Evolutionary conservation across 30 jellyfish, hydroid and myxozoan genomes (phyloP).

Genomic region (Chironex yamaguchii): DNA sequence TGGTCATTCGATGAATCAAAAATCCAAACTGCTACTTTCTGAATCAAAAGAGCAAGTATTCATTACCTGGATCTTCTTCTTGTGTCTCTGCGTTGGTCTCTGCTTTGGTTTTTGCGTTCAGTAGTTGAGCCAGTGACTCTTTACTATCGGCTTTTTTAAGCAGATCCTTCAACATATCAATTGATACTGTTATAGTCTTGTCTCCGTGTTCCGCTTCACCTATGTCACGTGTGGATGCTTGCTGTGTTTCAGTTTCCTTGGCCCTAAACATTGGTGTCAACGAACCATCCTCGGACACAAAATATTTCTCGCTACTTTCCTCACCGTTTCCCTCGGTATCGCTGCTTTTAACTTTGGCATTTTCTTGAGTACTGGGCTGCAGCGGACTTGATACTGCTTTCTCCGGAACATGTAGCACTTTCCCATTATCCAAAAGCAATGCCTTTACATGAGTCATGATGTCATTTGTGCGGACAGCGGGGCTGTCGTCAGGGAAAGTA

Average conservation of each 20-base stretch:
- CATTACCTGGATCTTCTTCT: conserved; percentile 95
- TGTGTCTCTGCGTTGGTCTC: conserved; percentile 69
- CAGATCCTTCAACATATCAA: conserved; percentile 87
- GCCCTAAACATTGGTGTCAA: conserved; percentile 18
- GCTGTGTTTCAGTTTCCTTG: conserved; percentile 50
- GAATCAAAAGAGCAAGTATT: background rate
- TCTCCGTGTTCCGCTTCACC: conserved; percentile 51
- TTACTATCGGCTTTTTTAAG: conserved; percentile 82
- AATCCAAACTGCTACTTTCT: background rate
- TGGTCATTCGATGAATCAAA: too few species aligned
- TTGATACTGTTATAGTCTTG: conserved; percentile 77
- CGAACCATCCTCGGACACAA: conserved; percentile 14
- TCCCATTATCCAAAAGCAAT: conserved; percentile 86
- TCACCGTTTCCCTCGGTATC: conserved; percentile 1
- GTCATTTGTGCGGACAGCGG: conserved; percentile 69
- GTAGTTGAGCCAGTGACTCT: conserved; percentile 85
- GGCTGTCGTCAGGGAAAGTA: conserved; percentile 65
- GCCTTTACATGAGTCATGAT: conserved; percentile 87
- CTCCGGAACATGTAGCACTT: conserved; percentile 52
- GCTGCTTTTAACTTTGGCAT: background rate
- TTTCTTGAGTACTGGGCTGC: background rate
- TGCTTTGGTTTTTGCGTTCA: conserved; percentile 70
- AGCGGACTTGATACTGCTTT: background rate
- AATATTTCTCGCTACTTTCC: background rate
- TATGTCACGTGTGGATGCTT: conserved; percentile 26